Evolutionary conservation across 2,113 vertebrate species (phyloP).

Genomic region (Charadrius vociferus): DNA sequence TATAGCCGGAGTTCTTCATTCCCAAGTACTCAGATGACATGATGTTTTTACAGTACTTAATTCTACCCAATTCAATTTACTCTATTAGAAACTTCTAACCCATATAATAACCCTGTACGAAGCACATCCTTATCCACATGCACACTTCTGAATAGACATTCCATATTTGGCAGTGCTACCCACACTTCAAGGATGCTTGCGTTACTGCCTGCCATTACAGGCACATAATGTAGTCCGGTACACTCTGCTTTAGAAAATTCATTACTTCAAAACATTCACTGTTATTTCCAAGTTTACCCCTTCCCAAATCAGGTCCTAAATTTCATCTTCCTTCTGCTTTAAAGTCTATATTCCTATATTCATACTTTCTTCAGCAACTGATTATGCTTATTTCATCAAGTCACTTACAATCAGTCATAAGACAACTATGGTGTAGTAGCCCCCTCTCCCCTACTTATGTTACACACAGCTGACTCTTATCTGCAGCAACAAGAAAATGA

Average conservation of each 20-base stretch:
- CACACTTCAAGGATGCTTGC: background rate
- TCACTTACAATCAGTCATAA: background rate
- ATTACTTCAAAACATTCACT: background rate
- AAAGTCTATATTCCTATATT: background rate
- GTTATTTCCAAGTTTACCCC: background rate
- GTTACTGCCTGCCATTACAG: background rate
- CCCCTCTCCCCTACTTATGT: background rate
- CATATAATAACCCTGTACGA: background rate
- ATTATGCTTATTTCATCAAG: background rate
- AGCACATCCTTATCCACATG: background rate
- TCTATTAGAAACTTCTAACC: background rate
- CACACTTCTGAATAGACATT: background rate
- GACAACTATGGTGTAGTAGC: background rate
- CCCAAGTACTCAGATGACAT: background rate
- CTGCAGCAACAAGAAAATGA: background rate
- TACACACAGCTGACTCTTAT: background rate
- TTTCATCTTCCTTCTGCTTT: background rate
- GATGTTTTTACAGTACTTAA: background rate
- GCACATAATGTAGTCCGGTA: background rate
- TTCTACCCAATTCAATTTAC: background rate
- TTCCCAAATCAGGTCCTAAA: background rate
- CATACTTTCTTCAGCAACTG: background rate
- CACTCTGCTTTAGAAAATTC: background rate
- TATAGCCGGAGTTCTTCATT: background rate
- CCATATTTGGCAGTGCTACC: background rate